Evolutionary conservation across 2,113 vertebrate species (phyloP).

Genomic region (Ancistrus triradiatus): DNA sequence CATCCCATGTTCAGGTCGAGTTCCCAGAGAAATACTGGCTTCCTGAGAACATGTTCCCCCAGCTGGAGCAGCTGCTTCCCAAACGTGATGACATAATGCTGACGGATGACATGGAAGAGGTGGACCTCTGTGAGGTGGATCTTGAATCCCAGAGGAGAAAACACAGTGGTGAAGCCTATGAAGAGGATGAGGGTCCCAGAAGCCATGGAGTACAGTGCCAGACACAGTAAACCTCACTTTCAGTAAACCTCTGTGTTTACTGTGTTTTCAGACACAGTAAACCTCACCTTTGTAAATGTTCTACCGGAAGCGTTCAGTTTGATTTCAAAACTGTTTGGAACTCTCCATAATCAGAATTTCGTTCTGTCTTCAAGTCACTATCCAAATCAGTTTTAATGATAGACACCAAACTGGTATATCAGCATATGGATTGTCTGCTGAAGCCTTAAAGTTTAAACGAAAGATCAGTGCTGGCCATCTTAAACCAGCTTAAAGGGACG

Average conservation of each 20-base stretch:
- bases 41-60: conserved; percentile 73
- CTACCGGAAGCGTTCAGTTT: too few species aligned
- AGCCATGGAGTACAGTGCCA: conserved; percentile 86
- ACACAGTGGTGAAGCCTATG: conserved; percentile 74
- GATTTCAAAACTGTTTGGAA: too few species aligned
- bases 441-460: background rate
- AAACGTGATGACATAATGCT: conserved; percentile 77
- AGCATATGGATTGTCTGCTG: too few species aligned
- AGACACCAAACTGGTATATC: too few species aligned
- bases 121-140: conserved; percentile 80
- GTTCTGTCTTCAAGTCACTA: too few species aligned
- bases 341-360: too few species aligned
- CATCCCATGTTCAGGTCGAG: conserved; percentile 68
- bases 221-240: conserved; percentile 65
- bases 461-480: too few species aligned
- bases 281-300: too few species aligned
- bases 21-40: conserved; percentile 91
- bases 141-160: conserved; percentile 63
- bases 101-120: conserved; percentile 90
- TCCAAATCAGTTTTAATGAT: too few species aligned
- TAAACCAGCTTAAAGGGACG: background rate
- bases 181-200: conserved; percentile 80
- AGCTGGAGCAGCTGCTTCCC: conserved; percentile 85
- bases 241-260: too few species aligned
- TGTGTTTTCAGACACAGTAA: too few species aligned